Evolutionary conservation across 2,113 vertebrate genomes (phyloP).

Genomic region (Gracilinanus agilis): DNA sequence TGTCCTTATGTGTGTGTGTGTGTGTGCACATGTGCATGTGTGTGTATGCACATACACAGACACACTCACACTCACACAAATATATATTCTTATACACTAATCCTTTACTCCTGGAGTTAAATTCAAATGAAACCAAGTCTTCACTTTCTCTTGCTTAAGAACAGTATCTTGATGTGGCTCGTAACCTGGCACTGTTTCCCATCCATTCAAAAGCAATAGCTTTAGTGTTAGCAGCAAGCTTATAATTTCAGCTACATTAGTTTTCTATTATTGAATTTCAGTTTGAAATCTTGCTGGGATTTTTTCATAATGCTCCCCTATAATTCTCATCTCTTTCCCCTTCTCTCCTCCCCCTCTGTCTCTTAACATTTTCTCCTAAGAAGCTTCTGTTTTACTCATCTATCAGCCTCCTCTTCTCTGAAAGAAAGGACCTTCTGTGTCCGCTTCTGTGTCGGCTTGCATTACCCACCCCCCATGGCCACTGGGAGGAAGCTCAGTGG

Average conservation of each 20-base stretch:
- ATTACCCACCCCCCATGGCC: slow-evolving; percentile 21
- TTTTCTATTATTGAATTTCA: slow-evolving; percentile 76
- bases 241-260: slow-evolving; percentile 75
- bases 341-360: not conserved
- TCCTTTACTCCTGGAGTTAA: slow-evolving; percentile 71
- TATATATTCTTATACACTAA: slow-evolving; percentile 71
- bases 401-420: slow-evolving; percentile 49
- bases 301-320: slow-evolving; percentile 57
- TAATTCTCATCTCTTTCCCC: slow-evolving; percentile 68
- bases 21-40: too few relatives aligned
- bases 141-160: slow-evolving; percentile 72
- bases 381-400: slow-evolving; percentile 62
- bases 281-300: slow-evolving; percentile 68
- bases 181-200: slow-evolving; percentile 68
- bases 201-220: slow-evolving; percentile 66
- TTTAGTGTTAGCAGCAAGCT: slow-evolving; percentile 68
- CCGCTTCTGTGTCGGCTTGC: slow-evolving; percentile 3
- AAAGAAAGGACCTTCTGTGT: slow-evolving; percentile 68
- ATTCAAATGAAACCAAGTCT: slow-evolving; percentile 69
- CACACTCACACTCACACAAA: not conserved
- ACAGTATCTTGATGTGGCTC: slow-evolving; percentile 73
- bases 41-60: not conserved
- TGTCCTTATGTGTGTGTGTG: too few relatives aligned
- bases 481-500: slow-evolving; percentile 26
- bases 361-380: slow-evolving; percentile 36